Conservation (phyloP, 1,140 invertebrate genomes). For the Pseudomyrmex flavicornis region DNA sequence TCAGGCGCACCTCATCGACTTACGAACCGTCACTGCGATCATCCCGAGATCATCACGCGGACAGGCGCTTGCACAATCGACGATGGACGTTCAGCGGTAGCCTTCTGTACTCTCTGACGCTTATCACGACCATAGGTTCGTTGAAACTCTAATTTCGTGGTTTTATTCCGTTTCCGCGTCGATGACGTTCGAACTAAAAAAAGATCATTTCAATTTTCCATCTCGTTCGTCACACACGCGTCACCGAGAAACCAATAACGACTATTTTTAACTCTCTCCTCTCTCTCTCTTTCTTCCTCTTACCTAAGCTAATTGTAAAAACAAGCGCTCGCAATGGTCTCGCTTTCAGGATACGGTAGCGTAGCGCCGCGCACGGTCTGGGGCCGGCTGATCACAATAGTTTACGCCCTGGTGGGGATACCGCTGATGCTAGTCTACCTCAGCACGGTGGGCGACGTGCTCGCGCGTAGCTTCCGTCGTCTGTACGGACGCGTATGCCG, state of each 20-base stretch:
- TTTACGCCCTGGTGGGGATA: conserved; percentile 95
- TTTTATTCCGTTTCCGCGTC: too few species aligned
- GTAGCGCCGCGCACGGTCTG: conserved; percentile 95
- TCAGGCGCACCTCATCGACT: conserved; percentile 72
- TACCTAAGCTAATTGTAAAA: background rate
- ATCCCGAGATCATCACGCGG: conserved; percentile 63
- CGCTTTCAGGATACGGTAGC: conserved; percentile 94
- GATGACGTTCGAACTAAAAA: background rate
- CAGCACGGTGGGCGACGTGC: conserved; percentile 93
- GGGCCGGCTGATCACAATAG: conserved; percentile 93
- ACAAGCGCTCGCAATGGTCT: background rate
- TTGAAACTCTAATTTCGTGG: background rate
- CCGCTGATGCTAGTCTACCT: conserved; percentile 95
- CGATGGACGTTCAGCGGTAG: conserved; percentile 96
- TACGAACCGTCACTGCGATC: conserved; percentile 81
- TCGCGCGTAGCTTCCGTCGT: conserved; percentile 87
- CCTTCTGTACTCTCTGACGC: conserved; percentile 97
- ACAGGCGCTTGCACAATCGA: conserved; percentile 87
- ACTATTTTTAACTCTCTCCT: too few species aligned
- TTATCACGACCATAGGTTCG: conserved; percentile 97
- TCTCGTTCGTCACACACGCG: background rate
- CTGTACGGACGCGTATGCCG: conserved; percentile 86
- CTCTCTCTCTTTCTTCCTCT: too few species aligned
- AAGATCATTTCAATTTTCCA: background rate
- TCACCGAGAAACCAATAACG: background rate